phyloP scores from a whole-genome alignment of 1,140 invertebrate species.

The Drosophila arizonae region DNA sequence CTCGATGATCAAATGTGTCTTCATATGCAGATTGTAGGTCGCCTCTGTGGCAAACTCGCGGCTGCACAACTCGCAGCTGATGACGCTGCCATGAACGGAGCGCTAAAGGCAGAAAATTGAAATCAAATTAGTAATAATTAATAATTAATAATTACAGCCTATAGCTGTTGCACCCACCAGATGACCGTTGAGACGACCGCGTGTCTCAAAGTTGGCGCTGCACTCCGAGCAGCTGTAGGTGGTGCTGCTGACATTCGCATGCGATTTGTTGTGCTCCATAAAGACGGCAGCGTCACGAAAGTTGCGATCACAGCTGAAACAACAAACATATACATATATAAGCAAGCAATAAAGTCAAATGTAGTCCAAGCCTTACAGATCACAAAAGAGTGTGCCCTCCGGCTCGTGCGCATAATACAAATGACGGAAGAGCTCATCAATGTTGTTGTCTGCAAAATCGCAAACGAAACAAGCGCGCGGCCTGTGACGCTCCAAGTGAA shows the following conservation, averaged over 20 bases:
- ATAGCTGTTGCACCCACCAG: slow-evolving; percentile 42
- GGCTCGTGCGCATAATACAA: slow-evolving; percentile 70
- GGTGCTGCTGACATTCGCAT: slow-evolving; percentile 55
- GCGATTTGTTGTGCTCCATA: slow-evolving; percentile 59
- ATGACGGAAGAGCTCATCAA: slow-evolving; percentile 73
- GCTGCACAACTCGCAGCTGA: slow-evolving; percentile 66
- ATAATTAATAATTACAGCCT: background rate
- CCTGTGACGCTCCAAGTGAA: slow-evolving; percentile 70
- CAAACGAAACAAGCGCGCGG: slow-evolving; percentile 72
- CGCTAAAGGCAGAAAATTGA: slow-evolving; percentile 28
- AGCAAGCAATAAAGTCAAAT: background rate
- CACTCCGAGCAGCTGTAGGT: slow-evolving; percentile 60
- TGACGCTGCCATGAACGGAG: slow-evolving; percentile 45
- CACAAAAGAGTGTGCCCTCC: slow-evolving; percentile 60
- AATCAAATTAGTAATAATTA: no score
- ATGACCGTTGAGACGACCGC: slow-evolving; percentile 55
- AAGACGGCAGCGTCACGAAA: slow-evolving; percentile 60
- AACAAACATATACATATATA: background rate
- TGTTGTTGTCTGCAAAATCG: slow-evolving; percentile 55
- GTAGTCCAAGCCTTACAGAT: slow-evolving; percentile 41
- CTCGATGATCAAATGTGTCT: slow-evolving; percentile 65
- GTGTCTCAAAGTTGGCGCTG: slow-evolving; percentile 55
- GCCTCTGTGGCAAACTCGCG: slow-evolving; percentile 61
- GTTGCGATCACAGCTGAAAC: slow-evolving; percentile 68
- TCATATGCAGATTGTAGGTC: slow-evolving; percentile 63